Percentiles rank a stretch among this genome's conserved stretches.
Conservation (phyloP, 92 coral and sea anemone species). For the Pocillopora meandrina region DNA sequence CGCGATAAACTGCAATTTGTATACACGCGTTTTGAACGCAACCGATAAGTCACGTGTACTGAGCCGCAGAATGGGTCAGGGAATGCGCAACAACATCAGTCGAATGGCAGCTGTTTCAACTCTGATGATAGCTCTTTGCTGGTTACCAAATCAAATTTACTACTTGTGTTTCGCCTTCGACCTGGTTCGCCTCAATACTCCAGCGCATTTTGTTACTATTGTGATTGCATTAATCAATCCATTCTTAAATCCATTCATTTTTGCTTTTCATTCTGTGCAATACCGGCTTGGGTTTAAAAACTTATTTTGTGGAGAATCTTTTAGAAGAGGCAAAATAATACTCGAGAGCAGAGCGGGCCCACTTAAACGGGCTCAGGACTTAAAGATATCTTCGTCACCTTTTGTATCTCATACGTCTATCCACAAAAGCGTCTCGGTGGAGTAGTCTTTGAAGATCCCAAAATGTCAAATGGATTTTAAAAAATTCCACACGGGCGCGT, state of each 20-base stretch:
- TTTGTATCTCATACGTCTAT: neutral
- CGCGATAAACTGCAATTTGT: conserved; percentile 47
- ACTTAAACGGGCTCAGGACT: neutral
- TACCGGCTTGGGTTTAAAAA: conserved; percentile 57
- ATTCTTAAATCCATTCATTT: conserved; percentile 65
- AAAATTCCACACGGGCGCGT: neutral
- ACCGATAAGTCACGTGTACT: conserved; percentile 37
- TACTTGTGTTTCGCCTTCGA: conserved; percentile 57
- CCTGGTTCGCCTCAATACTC: conserved; percentile 53
- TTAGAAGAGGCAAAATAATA: neutral
- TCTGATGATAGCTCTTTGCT: conserved; percentile 43
- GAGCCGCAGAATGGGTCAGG: conserved; percentile 41
- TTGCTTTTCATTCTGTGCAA: conserved; percentile 65
- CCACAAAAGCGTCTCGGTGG: neutral
- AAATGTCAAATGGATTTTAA: neutral
- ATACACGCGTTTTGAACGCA: conserved; percentile 38
- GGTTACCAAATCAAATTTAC: conserved; percentile 66
- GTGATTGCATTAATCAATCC: conserved; percentile 57
- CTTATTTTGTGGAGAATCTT: conserved; percentile 22
- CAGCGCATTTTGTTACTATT: conserved; percentile 49
- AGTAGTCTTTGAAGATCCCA: neutral
- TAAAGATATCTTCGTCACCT: neutral
- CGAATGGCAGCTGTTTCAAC: conserved; percentile 66
- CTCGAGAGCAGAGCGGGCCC: neutral
- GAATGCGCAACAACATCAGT: conserved; percentile 45